Evolutionary conservation across 2,888 invertebrate species (phyloP).

Genomic region (Sphaerophoria taeniata): DNA sequence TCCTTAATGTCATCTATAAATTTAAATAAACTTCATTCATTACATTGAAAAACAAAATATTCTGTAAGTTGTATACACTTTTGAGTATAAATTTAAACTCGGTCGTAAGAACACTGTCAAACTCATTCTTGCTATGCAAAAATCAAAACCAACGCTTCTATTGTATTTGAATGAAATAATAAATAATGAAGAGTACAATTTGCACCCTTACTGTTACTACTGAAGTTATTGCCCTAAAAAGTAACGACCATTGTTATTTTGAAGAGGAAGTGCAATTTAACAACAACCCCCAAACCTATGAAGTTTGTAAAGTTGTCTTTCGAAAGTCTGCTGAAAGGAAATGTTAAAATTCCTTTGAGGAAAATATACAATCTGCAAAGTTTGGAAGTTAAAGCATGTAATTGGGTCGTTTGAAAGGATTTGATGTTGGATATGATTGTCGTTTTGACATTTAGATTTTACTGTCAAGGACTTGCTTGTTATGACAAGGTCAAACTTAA

Average conservation of each 20-base stretch:
- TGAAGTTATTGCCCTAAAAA: slow-evolving; percentile 5
- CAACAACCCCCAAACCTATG: not conserved
- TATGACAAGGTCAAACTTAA: too few species aligned
- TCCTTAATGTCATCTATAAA: not conserved
- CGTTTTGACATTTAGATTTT: not conserved
- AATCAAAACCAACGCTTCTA: slow-evolving; percentile 10
- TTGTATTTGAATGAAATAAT: slow-evolving; percentile 1
- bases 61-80: not conserved
- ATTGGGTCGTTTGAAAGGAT: not conserved
- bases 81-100: not conserved
- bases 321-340: slow-evolving; percentile 4
- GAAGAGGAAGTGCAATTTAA: not conserved
- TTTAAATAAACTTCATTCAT: not conserved
- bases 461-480: not conserved
- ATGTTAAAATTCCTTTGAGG: slow-evolving; percentile 10
- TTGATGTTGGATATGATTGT: not conserved
- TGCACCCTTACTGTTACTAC: slow-evolving; percentile 19
- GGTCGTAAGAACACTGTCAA: not conserved
- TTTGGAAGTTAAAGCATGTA: slow-evolving; percentile 1
- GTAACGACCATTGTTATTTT: not conserved
- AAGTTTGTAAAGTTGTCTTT: slow-evolving; percentile 18
- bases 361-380: slow-evolving; percentile 7
- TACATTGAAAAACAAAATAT: not conserved
- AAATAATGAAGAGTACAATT: slow-evolving; percentile 13
- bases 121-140: not conserved